These are phyloP conservation scores for Gavia stellata DNA, from an alignment of 2,113 vertebrate genomes.

Conservation along the genomic window DNA sequence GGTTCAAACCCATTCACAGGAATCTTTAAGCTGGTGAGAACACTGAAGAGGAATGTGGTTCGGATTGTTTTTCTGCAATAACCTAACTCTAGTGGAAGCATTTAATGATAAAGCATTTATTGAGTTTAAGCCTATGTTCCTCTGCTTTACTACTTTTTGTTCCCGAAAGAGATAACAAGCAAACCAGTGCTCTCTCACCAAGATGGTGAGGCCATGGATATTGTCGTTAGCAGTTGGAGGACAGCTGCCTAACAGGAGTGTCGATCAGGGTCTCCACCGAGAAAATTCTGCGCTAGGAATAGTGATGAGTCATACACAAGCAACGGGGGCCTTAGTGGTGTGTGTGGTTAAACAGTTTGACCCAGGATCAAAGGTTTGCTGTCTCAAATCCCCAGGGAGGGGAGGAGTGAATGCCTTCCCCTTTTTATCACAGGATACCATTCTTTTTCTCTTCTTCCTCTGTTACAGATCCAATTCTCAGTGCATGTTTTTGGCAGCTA, in stretches of 20 bases:
- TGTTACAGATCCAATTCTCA: slow-evolving; percentile 79
- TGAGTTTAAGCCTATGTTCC: not conserved
- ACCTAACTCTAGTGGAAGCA: not conserved
- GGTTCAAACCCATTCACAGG: not conserved
- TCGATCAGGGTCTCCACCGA: not conserved
- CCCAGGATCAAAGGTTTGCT: not conserved
- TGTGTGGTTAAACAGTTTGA: not conserved
- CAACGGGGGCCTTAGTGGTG: not conserved
- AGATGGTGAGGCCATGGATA: not conserved
- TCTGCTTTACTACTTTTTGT: not conserved
- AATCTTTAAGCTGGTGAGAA: not conserved
- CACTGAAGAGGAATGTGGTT: not conserved
- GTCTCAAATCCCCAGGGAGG: not conserved
- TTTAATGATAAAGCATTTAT: not conserved
- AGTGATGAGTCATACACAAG: not conserved
- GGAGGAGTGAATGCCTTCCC: not conserved
- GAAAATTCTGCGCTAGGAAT: not conserved
- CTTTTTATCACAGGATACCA: not conserved
- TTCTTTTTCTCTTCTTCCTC: not conserved
- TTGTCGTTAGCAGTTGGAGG: not conserved
- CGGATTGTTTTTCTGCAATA: not conserved
- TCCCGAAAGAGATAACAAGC: not conserved
- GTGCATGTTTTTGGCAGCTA: slow-evolving; percentile 79
- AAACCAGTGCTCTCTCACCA: not conserved
- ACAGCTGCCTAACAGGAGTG: not conserved